These are phyloP conservation scores for Deilephila porcellus DNA, from an alignment of 2,888 invertebrate genomes.

Conservation along the genomic window DNA sequence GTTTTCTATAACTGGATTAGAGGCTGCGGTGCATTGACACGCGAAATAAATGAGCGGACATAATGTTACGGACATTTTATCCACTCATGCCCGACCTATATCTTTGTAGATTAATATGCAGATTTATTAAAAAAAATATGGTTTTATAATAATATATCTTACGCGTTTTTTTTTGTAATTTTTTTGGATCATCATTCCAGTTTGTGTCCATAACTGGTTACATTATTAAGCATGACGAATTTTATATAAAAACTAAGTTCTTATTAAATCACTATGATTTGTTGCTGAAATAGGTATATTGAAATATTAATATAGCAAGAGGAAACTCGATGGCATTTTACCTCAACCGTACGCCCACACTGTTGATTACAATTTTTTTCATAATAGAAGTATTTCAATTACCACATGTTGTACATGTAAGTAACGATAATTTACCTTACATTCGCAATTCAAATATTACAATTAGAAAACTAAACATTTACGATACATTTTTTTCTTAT, in stretches of 20 bases:
- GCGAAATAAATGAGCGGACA: slow-evolving; percentile 48
- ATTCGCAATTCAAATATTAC: too few species aligned
- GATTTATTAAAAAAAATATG: slow-evolving; percentile 1
- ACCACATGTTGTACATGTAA: neutral
- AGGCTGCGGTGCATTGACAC: slow-evolving; percentile 56
- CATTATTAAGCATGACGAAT: neutral
- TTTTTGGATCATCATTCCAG: neutral
- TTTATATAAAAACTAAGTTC: neutral
- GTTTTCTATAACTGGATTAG: slow-evolving; percentile 68
- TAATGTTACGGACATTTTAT: slow-evolving; percentile 17
- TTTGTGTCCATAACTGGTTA: too few species aligned
- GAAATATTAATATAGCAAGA: neutral
- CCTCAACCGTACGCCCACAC: neutral
- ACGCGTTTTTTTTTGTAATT: neutral
- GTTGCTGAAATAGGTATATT: neutral
- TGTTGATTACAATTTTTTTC: neutral
- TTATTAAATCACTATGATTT: neutral
- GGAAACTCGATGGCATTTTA: neutral
- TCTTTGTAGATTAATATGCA: slow-evolving; percentile 29
- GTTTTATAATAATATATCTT: neutral
- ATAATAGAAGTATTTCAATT: neutral
- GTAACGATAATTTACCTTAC: neutral
- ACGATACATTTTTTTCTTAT: too few species aligned
- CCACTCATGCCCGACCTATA: neutral
- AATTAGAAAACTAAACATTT: too few species aligned